Conservation (phyloP, 2,797 vertebrate genomes). For the Heliangelus exortis region DNA sequence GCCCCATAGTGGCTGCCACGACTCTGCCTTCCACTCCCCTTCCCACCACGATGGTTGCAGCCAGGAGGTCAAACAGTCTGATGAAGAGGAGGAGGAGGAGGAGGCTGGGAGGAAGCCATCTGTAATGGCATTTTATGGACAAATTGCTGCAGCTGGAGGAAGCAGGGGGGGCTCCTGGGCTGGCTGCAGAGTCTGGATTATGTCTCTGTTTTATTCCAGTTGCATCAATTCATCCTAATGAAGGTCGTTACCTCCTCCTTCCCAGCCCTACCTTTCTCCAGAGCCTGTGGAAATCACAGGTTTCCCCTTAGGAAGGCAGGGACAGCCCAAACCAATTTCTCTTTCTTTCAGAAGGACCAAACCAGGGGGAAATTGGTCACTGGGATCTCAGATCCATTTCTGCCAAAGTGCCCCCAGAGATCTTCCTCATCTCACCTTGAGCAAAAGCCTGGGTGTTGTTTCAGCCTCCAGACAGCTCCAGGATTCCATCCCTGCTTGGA, state of each 20-base stretch:
- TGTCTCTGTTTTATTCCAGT: constrained; percentile 1
- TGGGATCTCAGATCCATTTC: neutral
- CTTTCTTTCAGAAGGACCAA: constrained; percentile 48
- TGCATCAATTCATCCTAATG: neutral
- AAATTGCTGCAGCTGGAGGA: constrained; percentile 45
- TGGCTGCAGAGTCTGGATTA: neutral
- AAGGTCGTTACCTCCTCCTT: neutral
- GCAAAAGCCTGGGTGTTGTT: neutral
- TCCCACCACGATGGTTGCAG: accelerated
- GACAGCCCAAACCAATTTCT: constrained; percentile 54
- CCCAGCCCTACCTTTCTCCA: neutral
- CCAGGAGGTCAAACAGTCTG: accelerated
- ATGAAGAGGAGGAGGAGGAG: neutral
- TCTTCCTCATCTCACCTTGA: neutral
- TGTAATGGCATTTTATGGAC: neutral
- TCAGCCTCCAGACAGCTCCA: neutral
- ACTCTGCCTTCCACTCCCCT: neutral
- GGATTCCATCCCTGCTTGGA: neutral
- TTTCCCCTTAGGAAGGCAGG: neutral
- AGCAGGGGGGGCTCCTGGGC: neutral
- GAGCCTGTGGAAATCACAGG: neutral
- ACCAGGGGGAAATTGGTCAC: constrained; percentile 4
- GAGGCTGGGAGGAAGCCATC: neutral
- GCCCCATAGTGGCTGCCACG: accelerated
- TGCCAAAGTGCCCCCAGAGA: accelerated